These are phyloP conservation scores for Altica lythri DNA, from an alignment of 2,888 invertebrate genomes.

Conservation along the genomic window DNA sequence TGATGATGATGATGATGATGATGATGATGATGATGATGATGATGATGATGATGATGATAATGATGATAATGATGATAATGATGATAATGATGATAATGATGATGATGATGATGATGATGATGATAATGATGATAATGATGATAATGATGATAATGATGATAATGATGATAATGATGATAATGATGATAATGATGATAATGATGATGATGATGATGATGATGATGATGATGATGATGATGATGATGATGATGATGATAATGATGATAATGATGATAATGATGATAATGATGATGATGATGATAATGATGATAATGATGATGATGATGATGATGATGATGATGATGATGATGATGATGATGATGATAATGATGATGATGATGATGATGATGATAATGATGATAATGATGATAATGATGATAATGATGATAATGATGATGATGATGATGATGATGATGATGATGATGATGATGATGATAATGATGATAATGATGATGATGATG, in stretches of 20 bases:
- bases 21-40: neutral
- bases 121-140: neutral
- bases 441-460: slow-evolving; percentile 18
- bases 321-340: slow-evolving; percentile 15
- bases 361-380: slow-evolving; percentile 16
- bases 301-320: neutral
- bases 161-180: neutral
- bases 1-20: neutral
- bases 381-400: slow-evolving; percentile 19
- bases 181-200: neutral
- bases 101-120: neutral
- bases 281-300: neutral
- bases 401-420: slow-evolving; percentile 15
- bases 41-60: neutral
- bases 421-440: slow-evolving; percentile 18
- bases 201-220: neutral
- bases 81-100: neutral
- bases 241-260: neutral
- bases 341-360: slow-evolving; percentile 20
- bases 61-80: neutral
- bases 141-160: neutral
- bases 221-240: neutral
- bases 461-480: slow-evolving; percentile 17
- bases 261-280: neutral
- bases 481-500: slow-evolving; percentile 17